Evolutionary conservation across 2,888 invertebrate genomes (phyloP), one percentile per base, ranked within the genome.

Genomic region (Drosophila kokeensis): DNA sequence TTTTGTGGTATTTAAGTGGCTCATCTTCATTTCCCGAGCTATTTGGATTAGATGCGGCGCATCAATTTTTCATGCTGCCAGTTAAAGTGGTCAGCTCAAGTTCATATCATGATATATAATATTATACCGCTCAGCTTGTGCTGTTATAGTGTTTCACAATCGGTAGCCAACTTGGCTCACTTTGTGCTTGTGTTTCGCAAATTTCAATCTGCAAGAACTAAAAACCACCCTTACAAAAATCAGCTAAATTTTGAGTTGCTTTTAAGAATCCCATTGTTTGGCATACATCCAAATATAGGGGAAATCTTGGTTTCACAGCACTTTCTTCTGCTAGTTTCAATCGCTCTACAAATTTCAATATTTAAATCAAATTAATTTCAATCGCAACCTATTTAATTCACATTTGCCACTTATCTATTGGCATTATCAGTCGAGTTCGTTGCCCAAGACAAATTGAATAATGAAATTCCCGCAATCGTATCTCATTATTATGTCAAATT

Each of bases 1-100:
- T 48, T 6, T n/a, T 21, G 36, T 7, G 38, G 50, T 61, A 32
- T 60, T 53, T 48, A 53, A 59, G 63, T 50, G 54, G 40, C 49
- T n/a, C 45, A 53, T 60, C 55, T 69, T 50, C 53, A 66, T 57
- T 63, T 66, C 52, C 59, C 36, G 64, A 59, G 66, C 73, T 48
- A 69, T 82, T 79, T 54, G 54, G 76, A 71, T 60, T 69, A 40
- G 77, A 50, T 74, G 58, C 62, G 79, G 55, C 29, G 24, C 57
- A 68, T 58, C 30, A 55, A 78, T 74, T 70, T 66, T 68, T 57
- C 77, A 40, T 57, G 45, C 55, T 50, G 36, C 15, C 42, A 55
- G 49, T 70, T 48, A 34, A 38, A 48, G 38, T 48, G 53, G 36
- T 30, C 53, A 34, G n/a, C 15, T 53, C 18, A 4, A 52, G 27